Percentiles rank a stretch among this genome's conserved stretches.
Evolutionary conservation across 1,140 invertebrate species (phyloP).

Genomic region (Drosophila bocki): DNA sequence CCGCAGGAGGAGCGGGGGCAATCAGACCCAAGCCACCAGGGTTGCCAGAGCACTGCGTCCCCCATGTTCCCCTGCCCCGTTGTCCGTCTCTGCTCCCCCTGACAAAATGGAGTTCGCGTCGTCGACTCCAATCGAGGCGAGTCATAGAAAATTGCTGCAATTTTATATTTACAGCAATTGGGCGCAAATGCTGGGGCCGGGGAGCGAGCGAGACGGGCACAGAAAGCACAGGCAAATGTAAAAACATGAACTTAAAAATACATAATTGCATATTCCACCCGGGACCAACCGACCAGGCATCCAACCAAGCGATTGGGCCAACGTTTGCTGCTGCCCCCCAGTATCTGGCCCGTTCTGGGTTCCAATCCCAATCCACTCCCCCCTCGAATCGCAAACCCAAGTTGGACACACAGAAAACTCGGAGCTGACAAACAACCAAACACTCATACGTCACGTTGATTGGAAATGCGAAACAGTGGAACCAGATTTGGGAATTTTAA

Average conservation of each 20-base stretch:
- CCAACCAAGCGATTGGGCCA: conserved; percentile 34
- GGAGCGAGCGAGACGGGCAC: conserved; percentile 19
- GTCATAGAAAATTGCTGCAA: conserved; percentile 83
- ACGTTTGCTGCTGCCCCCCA: conserved; percentile 35
- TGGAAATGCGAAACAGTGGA: conserved; percentile 60
- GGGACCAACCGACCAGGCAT: conserved; percentile 31
- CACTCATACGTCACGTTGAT: conserved; percentile 79
- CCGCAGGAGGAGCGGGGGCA: conserved; percentile 36
- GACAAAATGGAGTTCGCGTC: conserved; percentile 58
- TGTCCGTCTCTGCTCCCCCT: neutral
- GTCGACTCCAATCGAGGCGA: conserved; percentile 71
- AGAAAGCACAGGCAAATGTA: conserved; percentile 63
- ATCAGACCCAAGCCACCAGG: conserved; percentile 57
- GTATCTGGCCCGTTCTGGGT: conserved; percentile 11
- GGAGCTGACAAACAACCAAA: conserved; percentile 74
- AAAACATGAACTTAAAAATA: conserved; percentile 84
- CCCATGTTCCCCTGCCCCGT: neutral
- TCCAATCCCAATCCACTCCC: conserved; percentile 11
- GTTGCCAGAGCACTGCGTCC: conserved; percentile 22
- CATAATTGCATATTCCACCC: conserved; percentile 81
- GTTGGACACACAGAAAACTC: conserved; percentile 63
- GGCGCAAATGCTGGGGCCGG: conserved; percentile 60
- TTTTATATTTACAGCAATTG: conserved; percentile 84
- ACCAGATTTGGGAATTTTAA: neutral
- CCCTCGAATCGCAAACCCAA: conserved; percentile 40